A percentile compares a stretch with the other conserved stretches of the same genome.
Evolutionary conservation across 2,797 vertebrate genomes (phyloP).

Genomic region (Neosilurus hyrtlii): DNA sequence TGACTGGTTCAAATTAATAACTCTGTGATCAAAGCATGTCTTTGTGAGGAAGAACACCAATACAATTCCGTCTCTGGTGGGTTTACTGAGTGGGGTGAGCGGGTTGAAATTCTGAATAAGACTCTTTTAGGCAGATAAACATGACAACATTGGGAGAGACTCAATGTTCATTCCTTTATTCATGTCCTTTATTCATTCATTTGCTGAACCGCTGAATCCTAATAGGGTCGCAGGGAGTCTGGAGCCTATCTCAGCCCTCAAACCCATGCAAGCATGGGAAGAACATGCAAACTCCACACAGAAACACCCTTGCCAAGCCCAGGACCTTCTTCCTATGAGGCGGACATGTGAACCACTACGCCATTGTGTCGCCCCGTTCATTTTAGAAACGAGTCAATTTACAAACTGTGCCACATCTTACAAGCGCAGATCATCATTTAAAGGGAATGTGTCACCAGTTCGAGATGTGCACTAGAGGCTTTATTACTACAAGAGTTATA

Average conservation of each 20-base stretch:
- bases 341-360: too few species aligned
- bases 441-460: too few species aligned
- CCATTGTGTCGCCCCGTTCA: neutral
- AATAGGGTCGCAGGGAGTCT: too few species aligned
- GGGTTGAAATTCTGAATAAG: constrained; percentile 23
- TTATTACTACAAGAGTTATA: too few species aligned
- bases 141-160: constrained; percentile 19
- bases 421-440: neutral
- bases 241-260: too few species aligned
- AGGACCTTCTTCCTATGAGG: too few species aligned
- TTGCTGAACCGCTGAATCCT: too few species aligned
- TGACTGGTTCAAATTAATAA: constrained; percentile 52
- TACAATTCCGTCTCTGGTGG: constrained; percentile 28
- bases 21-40: constrained; percentile 45
- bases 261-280: too few species aligned
- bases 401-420: constrained; percentile 3
- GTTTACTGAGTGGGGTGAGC: constrained; percentile 16
- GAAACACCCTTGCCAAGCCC: too few species aligned
- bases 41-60: constrained; percentile 49
- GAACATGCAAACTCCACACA: too few species aligned
- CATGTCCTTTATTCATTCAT: too few species aligned
- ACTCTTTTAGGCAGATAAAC: constrained; percentile 12
- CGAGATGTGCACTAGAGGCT: too few species aligned
- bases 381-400: neutral
- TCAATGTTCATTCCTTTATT: neutral